Evolutionary conservation across 2,797 vertebrate genomes (phyloP).

Genomic region (Masticophis lateralis): DNA sequence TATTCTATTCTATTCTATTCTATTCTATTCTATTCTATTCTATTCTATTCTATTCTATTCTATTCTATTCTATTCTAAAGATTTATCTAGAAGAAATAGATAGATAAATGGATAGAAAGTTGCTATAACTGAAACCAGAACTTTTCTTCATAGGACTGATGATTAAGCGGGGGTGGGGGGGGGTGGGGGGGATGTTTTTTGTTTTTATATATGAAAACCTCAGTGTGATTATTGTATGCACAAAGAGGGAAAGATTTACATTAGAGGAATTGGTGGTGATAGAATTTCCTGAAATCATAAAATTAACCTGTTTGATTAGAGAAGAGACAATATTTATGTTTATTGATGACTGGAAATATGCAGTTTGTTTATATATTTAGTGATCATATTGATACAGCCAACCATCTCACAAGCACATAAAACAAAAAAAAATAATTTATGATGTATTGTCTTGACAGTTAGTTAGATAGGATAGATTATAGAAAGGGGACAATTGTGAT

Average conservation of each 20-base stretch:
- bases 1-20: no score
- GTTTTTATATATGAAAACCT: neutral
- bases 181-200: neutral
- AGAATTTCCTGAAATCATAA: neutral
- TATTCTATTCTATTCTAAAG: neutral
- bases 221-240: neutral
- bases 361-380: neutral
- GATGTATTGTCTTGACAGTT: neutral
- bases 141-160: neutral
- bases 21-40: no score
- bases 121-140: neutral
- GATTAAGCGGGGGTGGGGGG: neutral
- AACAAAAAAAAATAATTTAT: neutral
- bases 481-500: neutral
- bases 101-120: neutral
- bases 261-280: neutral
- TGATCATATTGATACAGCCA: neutral
- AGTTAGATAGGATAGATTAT: neutral
- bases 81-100: neutral
- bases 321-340: neutral
- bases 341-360: neutral
- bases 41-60: no score
- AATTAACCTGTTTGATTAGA: neutral
- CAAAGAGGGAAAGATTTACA: neutral
- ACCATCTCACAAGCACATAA: neutral